Evolutionary conservation across 2,888 invertebrate genomes (phyloP), one percentile per base, ranked within the genome.

Genomic region (Sycophila texana): DNA sequence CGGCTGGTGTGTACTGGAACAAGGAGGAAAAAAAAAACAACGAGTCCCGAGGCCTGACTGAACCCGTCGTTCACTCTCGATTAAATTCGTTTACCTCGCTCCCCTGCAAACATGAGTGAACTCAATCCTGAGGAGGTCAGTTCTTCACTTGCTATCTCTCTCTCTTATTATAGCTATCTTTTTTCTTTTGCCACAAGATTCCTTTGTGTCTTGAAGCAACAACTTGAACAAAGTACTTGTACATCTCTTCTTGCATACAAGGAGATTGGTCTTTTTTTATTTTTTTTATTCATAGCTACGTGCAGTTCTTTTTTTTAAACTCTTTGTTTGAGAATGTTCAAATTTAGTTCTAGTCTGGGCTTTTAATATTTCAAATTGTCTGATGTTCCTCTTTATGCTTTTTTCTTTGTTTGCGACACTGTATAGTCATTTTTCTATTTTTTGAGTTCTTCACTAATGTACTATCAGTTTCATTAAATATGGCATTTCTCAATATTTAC

Each of bases 81-180:
- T 26, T 26, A 26, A 3, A 26, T 26, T 26, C 26, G 26, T 26
- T 51, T 71, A 57, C 55, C 39, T 58, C 18, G 20, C 39, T 71
- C 30, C n/a, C 26, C 55, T 22, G 65, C 18, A 77, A 16, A 73
- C 65, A 81, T 81, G 81, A 81, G 81, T 49, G 79, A 81, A 55
- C 57, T 79, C 26, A 77, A 79, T 74, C 77, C 81, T 7, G 81
- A 81, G 55, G 81, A 81, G 81, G 81, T 81, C 57, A 81, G 77
- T 67, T 60, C 30, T 53, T 53, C n/a, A 16, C n/a, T 30, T 60
- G 16, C 22, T 39, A 22, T 55, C 47, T 63, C 14, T 55, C 10
- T 71, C 57, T 16, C 14, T 63, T n/a, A 16, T 57, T 47, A 20
- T 20, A 20, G 7, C 39, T 16, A 53, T 16, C 18, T 61, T 61